Conservation (phyloP, 2,113 vertebrate species). For the Toxotes chatareus region DNA sequence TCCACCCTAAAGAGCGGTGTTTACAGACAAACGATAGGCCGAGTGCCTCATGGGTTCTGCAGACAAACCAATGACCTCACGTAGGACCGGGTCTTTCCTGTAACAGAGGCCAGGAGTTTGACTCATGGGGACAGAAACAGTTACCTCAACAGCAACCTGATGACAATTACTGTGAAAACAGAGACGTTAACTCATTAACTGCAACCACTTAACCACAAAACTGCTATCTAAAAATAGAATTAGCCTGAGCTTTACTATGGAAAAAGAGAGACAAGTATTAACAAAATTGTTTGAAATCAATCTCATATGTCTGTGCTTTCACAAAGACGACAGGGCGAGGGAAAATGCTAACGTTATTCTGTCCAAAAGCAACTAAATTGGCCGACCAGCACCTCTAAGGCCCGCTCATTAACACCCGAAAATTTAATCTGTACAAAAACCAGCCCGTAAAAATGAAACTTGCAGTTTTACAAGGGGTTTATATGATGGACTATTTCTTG, state of each 20-base stretch:
- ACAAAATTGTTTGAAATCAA: not conserved
- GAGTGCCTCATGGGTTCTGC: not conserved
- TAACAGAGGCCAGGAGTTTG: slow-evolving; percentile 15
- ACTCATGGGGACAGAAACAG: slow-evolving; percentile 15
- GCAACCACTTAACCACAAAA: not conserved
- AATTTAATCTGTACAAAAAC: not conserved
- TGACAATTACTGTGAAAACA: slow-evolving; percentile 32
- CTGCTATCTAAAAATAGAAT: not conserved
- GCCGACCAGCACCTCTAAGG: not conserved
- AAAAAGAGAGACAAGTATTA: not conserved
- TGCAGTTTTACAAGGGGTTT: not conserved
- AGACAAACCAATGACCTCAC: slow-evolving; percentile 53
- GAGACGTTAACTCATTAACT: slow-evolving; percentile 5
- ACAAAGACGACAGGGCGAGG: not conserved
- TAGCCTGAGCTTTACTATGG: not conserved
- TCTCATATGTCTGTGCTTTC: not conserved
- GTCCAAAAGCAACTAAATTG: not conserved
- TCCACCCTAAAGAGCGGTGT: slow-evolving; percentile 22
- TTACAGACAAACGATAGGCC: slow-evolving; percentile 43
- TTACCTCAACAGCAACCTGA: slow-evolving; percentile 31
- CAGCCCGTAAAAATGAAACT: no score
- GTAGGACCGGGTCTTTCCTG: slow-evolving; percentile 19
- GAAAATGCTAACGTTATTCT: not conserved
- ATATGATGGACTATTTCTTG: not conserved
- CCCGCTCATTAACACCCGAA: not conserved